Evolutionary conservation across 2,113 vertebrate species (phyloP).

Genomic region (Vimba vimba): DNA sequence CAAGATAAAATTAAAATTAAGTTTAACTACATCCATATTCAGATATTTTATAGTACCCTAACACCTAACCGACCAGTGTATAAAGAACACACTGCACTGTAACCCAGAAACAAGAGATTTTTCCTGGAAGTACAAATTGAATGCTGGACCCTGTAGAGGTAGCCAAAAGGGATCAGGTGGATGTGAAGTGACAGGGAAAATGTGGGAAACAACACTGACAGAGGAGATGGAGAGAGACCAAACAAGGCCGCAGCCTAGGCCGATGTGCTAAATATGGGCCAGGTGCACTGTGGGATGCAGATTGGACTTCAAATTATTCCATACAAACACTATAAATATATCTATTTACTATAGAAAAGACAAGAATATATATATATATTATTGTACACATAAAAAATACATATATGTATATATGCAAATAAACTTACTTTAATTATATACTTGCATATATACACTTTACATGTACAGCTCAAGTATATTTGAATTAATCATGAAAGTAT

Average conservation of each 20-base stretch:
- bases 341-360: neutral
- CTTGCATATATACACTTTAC: no score
- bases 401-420: neutral
- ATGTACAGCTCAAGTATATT: no score
- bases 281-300: slow-evolving; percentile 30
- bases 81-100: slow-evolving; percentile 15
- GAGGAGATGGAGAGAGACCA: slow-evolving; percentile 22
- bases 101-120: slow-evolving; percentile 21
- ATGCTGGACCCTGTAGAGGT: slow-evolving; percentile 26
- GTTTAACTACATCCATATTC: slow-evolving; percentile 6
- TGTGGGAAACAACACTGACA: slow-evolving; percentile 47
- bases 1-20: neutral
- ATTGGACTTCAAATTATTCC: slow-evolving; percentile 16
- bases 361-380: neutral
- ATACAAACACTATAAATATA: neutral
- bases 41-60: neutral
- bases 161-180: slow-evolving; percentile 58
- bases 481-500: no score
- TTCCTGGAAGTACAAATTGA: slow-evolving; percentile 48
- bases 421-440: no score
- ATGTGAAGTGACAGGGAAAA: slow-evolving; percentile 59
- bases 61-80: neutral
- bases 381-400: neutral
- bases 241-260: slow-evolving; percentile 37
- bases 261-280: slow-evolving; percentile 38